Evolutionary conservation across 2,888 invertebrate genomes (phyloP).

Genomic region (Himalopsyche japonica): DNA sequence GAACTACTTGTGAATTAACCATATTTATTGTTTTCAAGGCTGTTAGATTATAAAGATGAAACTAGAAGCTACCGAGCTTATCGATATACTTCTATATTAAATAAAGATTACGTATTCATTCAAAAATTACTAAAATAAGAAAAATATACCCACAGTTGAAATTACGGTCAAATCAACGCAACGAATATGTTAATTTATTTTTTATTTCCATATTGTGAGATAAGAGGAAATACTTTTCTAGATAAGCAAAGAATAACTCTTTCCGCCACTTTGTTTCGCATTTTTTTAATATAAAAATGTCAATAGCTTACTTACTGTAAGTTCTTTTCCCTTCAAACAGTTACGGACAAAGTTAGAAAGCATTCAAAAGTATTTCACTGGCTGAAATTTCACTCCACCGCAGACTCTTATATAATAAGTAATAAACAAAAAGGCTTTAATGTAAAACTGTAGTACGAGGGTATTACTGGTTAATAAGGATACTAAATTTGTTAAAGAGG

Average conservation of each 20-base stretch:
- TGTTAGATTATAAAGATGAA: no score
- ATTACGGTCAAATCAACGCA: background rate
- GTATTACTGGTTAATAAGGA: background rate
- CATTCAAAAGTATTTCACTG: background rate
- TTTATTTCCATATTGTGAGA: no score
- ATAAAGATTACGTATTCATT: no score
- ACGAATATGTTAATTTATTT: background rate
- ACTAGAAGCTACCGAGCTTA: no score
- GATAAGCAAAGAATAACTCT: background rate
- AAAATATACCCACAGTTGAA: background rate
- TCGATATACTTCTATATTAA: no score
- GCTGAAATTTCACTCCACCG: background rate
- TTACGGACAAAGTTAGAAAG: background rate
- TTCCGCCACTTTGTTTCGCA: background rate
- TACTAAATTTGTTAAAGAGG: background rate
- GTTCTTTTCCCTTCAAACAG: background rate
- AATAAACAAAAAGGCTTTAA: constrained; percentile 1
- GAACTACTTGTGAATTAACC: no score
- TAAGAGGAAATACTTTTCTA: background rate
- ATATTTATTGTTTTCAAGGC: no score
- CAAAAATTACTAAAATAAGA: no score
- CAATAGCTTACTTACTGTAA: background rate
- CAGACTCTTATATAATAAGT: background rate
- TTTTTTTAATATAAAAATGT: background rate
- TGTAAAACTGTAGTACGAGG: background rate